These are phyloP conservation scores for Neodiprion lecontei DNA, from an alignment of 1,140 invertebrate species.

Conservation along the genomic window DNA sequence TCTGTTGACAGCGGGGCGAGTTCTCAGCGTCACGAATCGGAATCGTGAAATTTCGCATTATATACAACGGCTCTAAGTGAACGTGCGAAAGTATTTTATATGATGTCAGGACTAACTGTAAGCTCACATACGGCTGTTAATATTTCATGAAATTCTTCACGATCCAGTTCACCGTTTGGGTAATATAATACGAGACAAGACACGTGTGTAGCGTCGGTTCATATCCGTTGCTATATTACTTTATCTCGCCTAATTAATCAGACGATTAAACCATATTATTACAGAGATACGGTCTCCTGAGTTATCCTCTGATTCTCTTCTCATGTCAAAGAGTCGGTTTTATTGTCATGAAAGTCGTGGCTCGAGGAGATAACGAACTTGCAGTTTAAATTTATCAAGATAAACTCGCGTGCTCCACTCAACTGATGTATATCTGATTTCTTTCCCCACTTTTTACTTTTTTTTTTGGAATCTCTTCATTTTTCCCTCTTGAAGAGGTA, in stretches of 20 bases:
- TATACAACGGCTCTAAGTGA: neutral
- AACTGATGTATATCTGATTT: no score
- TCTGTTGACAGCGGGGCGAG: no score
- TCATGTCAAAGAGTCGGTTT: no score
- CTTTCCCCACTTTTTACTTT: no score
- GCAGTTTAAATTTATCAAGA: no score
- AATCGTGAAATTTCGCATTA: neutral
- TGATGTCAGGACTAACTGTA: slow-evolving; percentile 8
- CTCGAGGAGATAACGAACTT: no score
- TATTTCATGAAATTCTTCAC: neutral
- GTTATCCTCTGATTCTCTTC: neutral
- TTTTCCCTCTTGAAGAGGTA: no score
- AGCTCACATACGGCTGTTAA: slow-evolving; percentile 21
- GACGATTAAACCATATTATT: slow-evolving; percentile 6
- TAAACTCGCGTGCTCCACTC: no score
- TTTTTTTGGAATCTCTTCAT: no score
- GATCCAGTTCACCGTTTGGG: neutral
- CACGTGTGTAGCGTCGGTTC: neutral
- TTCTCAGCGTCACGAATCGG: no score
- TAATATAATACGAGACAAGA: neutral
- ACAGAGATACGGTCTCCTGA: neutral
- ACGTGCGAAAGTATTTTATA: neutral
- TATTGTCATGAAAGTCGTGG: no score
- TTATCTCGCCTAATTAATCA: neutral
- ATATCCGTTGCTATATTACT: neutral